Conservation (phyloP, 2,888 invertebrate genomes). For the Sturmia bella region DNA sequence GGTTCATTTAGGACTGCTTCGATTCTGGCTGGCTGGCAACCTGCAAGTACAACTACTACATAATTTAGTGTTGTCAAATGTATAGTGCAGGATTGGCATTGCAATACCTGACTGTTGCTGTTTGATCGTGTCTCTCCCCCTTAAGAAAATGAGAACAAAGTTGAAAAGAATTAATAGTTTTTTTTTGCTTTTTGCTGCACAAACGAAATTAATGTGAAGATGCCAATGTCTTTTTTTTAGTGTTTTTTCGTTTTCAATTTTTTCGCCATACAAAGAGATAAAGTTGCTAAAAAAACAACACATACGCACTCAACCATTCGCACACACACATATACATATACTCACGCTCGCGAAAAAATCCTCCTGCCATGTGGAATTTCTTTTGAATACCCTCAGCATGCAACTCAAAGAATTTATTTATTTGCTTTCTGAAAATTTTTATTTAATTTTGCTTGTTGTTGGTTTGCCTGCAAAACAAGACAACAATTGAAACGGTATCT, state of each 20-base stretch:
- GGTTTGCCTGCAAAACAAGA: slow-evolving; percentile 16
- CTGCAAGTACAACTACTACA: no score
- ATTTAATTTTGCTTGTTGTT: not conserved
- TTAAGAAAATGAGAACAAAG: slow-evolving; percentile 44
- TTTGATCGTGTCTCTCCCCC: not conserved
- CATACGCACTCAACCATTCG: slow-evolving; percentile 8
- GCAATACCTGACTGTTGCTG: not conserved
- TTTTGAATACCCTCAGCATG: slow-evolving; percentile 63
- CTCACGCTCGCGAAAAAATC: slow-evolving; percentile 10
- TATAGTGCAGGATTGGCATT: no score
- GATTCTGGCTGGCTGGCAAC: no score
- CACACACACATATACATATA: not conserved
- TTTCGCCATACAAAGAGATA: slow-evolving; percentile 28
- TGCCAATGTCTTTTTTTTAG: slow-evolving; percentile 58
- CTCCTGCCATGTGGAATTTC: slow-evolving; percentile 66
- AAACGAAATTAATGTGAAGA: slow-evolving; percentile 66
- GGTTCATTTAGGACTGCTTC: no score
- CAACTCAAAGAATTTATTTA: slow-evolving; percentile 59
- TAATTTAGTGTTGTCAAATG: no score
- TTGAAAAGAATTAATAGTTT: slow-evolving; percentile 60
- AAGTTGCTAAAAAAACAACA: slow-evolving; percentile 56
- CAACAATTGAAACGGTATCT: slow-evolving; percentile 59
- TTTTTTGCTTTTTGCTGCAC: slow-evolving; percentile 65
- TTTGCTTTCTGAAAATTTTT: slow-evolving; percentile 37
- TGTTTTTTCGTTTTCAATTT: slow-evolving; percentile 9